These are phyloP conservation scores for Chaenocephalus aceratus DNA, from an alignment of 2,113 vertebrate species.

Conservation along the genomic window DNA sequence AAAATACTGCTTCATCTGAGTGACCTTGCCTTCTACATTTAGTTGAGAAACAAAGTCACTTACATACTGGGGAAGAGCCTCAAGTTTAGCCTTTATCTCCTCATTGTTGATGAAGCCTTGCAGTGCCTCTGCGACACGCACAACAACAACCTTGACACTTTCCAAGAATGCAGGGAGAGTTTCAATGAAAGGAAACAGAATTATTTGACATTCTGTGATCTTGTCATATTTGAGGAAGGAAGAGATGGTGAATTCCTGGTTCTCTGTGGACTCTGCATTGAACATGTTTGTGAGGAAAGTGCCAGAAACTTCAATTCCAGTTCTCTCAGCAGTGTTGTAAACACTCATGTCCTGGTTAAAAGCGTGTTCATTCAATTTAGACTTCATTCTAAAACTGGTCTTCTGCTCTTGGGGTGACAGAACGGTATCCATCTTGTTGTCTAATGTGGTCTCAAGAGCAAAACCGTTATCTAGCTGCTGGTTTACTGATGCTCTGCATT, in stretches of 20 bases:
- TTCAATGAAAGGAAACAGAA: slow-evolving; percentile 88
- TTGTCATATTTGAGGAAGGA: slow-evolving; percentile 93
- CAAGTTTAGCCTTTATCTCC: slow-evolving; percentile 79
- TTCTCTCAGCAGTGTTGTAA: slow-evolving; percentile 88
- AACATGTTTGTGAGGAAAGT: slow-evolving; percentile 83
- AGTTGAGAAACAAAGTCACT: slow-evolving; percentile 83
- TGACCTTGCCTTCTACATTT: slow-evolving; percentile 81
- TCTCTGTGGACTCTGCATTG: slow-evolving; percentile 69
- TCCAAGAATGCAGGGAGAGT: slow-evolving; percentile 86
- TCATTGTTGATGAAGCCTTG: slow-evolving; percentile 82
- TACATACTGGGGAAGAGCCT: slow-evolving; percentile 82
- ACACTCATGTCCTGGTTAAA: slow-evolving; percentile 86
- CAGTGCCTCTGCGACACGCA: slow-evolving; percentile 80
- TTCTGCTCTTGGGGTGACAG: slow-evolving; percentile 89
- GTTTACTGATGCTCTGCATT: slow-evolving; percentile 88
- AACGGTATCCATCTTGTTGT: slow-evolving; percentile 85
- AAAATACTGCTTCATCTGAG: slow-evolving; percentile 82
- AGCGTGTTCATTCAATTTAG: slow-evolving; percentile 87
- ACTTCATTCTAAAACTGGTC: slow-evolving; percentile 85
- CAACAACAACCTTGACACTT: slow-evolving; percentile 76
- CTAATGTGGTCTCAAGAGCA: slow-evolving; percentile 81
- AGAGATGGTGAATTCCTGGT: slow-evolving; percentile 88
- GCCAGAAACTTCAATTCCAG: slow-evolving; percentile 85
- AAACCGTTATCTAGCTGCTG: slow-evolving; percentile 79
- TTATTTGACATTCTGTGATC: slow-evolving; percentile 86